Percentiles rank a stretch among this genome's conserved stretches.
phyloP scores from a whole-genome alignment of 1,140 invertebrate genomes.

The Physella acuta region DNA sequence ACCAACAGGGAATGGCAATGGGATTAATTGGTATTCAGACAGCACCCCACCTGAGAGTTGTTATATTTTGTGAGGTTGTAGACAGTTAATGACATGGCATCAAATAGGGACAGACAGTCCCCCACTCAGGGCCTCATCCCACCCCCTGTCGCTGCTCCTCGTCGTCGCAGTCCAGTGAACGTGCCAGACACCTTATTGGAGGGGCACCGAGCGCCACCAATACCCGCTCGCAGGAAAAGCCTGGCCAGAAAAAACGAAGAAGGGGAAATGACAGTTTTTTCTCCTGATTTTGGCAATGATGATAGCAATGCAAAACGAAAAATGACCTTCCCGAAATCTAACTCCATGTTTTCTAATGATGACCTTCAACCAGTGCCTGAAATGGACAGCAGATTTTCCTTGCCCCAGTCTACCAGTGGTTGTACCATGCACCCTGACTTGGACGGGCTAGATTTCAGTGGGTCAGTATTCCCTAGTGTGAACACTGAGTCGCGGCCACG shows the following conservation, averaged over 20 bases:
- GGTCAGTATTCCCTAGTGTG: not conserved
- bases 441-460: constrained; percentile 42
- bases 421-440: constrained; percentile 42
- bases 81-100: constrained; percentile 12
- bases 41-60: too few species aligned
- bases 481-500: constrained; percentile 1
- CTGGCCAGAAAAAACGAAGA: not conserved
- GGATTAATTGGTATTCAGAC: too few species aligned
- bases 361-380: not conserved
- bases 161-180: constrained; percentile 9
- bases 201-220: not conserved
- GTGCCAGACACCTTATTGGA: not conserved
- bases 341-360: constrained; percentile 6
- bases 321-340: not conserved
- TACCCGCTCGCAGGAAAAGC: not conserved
- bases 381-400: not conserved
- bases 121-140: constrained; percentile 4
- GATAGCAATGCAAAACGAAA: not conserved
- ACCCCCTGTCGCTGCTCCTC: constrained; percentile 12
- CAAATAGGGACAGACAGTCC: not conserved
- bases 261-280: not conserved
- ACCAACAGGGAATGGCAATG: too few species aligned
- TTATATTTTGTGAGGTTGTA: too few species aligned
- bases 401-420: constrained; percentile 3
- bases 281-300: not conserved